phyloP scores from a whole-genome alignment of 2,888 invertebrate species.

The Himalopsyche anomala region DNA sequence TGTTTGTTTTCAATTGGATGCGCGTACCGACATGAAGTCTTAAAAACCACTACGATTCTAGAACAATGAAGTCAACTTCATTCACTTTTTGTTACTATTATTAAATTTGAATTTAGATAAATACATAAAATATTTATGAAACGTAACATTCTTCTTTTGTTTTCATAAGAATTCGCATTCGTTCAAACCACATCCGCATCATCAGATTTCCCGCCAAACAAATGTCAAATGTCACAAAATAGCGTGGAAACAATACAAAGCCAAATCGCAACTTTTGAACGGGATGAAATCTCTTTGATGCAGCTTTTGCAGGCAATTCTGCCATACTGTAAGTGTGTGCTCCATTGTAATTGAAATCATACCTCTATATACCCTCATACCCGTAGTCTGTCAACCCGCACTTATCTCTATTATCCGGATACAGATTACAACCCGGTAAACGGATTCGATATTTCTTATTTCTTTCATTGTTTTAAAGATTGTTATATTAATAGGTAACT shows the following conservation, averaged over 20 bases:
- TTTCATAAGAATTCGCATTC: too few species aligned
- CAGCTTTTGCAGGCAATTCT: neutral
- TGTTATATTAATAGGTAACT: too few species aligned
- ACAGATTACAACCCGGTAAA: neutral
- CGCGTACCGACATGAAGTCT: too few species aligned
- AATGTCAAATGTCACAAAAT: constrained; percentile 16
- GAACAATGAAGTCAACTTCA: too few species aligned
- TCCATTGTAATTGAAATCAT: constrained; percentile 16
- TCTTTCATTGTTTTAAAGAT: too few species aligned
- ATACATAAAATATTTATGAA: too few species aligned
- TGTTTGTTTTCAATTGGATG: too few species aligned
- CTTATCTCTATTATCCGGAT: neutral
- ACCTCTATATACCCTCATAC: constrained; percentile 13
- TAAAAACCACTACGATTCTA: too few species aligned
- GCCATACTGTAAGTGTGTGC: neutral
- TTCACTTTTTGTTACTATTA: too few species aligned
- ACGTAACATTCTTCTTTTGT: too few species aligned
- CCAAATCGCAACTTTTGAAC: constrained; percentile 1
- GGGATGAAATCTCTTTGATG: constrained; percentile 8
- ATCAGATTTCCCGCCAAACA: neutral
- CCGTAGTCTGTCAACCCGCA: neutral
- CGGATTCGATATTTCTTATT: too few species aligned
- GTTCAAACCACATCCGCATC: neutral
- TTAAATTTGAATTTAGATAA: too few species aligned
- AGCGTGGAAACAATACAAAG: neutral